A percentile compares a stretch with the other conserved stretches of the same genome.
These are phyloP conservation scores for Centropus bengalensis DNA, from an alignment of 2,113 vertebrate species.

Conservation along the genomic window DNA sequence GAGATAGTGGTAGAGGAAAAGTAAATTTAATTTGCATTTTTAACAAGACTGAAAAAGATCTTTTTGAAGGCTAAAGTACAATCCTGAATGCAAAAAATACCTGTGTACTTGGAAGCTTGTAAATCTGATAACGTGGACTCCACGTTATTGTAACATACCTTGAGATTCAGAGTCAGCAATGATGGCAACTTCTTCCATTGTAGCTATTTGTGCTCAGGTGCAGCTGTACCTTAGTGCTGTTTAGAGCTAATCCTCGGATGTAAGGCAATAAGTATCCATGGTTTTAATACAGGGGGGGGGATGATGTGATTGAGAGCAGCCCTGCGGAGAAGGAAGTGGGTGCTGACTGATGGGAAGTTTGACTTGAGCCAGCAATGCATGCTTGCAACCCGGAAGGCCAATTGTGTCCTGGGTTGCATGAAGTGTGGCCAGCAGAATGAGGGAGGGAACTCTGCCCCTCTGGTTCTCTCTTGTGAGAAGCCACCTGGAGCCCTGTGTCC, in stretches of 20 bases:
- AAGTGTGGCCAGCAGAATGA: too few relatives aligned
- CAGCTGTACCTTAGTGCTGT: background rate
- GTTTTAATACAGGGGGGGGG: too few relatives aligned
- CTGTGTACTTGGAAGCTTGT: background rate
- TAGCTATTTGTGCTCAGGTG: background rate
- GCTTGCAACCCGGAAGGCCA: too few relatives aligned
- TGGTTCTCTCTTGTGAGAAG: too few relatives aligned
- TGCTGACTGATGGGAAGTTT: too few relatives aligned
- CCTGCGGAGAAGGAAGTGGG: too few relatives aligned
- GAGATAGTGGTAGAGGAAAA: background rate
- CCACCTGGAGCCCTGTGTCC: too few relatives aligned
- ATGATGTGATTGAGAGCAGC: too few relatives aligned
- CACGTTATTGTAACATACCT: background rate
- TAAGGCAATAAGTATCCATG: background rate
- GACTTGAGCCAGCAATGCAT: too few relatives aligned
- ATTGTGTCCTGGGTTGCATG: too few relatives aligned
- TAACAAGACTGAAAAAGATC: background rate
- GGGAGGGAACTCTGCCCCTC: too few relatives aligned
- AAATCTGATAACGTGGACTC: background rate
- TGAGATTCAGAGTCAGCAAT: background rate
- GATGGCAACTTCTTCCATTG: background rate
- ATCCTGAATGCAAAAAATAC: background rate
- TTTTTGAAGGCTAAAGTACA: background rate
- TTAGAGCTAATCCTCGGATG: background rate
- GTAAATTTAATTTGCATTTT: background rate